phyloP scores from a whole-genome alignment of 2,888 invertebrate genomes.

The Epistrophe grossulariae region DNA sequence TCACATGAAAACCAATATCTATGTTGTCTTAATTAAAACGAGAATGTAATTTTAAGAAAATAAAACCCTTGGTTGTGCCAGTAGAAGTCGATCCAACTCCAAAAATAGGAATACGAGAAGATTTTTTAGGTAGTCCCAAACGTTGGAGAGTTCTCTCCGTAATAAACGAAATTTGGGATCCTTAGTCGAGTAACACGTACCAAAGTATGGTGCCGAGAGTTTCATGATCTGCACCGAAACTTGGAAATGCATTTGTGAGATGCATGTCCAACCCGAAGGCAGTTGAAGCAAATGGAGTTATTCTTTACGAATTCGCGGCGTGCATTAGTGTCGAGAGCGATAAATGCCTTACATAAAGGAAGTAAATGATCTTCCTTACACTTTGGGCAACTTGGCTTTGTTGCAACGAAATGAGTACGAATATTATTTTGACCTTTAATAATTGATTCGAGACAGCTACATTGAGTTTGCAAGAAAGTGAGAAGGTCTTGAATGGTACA shows the following conservation, averaged over 20 bases:
- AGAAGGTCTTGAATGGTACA: slow-evolving; percentile 18
- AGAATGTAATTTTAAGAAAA: slow-evolving; percentile 43
- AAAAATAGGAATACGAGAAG: slow-evolving; percentile 36
- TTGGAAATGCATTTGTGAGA: not conserved
- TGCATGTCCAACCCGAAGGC: not conserved
- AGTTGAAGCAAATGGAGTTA: not conserved
- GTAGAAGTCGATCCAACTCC: slow-evolving; percentile 38
- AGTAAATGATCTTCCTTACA: slow-evolving; percentile 24
- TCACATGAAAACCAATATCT: not conserved
- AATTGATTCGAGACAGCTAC: slow-evolving; percentile 40
- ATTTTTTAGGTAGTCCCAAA: slow-evolving; percentile 34
- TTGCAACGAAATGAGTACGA: slow-evolving; percentile 10
- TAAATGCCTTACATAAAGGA: slow-evolving; percentile 26
- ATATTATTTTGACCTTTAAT: not conserved
- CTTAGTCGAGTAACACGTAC: too few species aligned
- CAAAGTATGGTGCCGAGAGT: slow-evolving; percentile 1
- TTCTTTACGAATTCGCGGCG: too few species aligned
- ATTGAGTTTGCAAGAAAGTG: slow-evolving; percentile 3
- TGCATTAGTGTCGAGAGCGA: not conserved
- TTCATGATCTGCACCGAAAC: slow-evolving; percentile 10
- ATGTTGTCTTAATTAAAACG: slow-evolving; percentile 9
- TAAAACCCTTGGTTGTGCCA: slow-evolving; percentile 40
- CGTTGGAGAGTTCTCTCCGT: slow-evolving; percentile 36
- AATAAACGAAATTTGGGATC: slow-evolving; percentile 41
- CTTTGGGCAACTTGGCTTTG: slow-evolving; percentile 4